Evolutionary conservation across 2,797 vertebrate species (phyloP), one percentile per base, ranked within the genome.

Genomic region (Spondyliosoma cantharus): DNA sequence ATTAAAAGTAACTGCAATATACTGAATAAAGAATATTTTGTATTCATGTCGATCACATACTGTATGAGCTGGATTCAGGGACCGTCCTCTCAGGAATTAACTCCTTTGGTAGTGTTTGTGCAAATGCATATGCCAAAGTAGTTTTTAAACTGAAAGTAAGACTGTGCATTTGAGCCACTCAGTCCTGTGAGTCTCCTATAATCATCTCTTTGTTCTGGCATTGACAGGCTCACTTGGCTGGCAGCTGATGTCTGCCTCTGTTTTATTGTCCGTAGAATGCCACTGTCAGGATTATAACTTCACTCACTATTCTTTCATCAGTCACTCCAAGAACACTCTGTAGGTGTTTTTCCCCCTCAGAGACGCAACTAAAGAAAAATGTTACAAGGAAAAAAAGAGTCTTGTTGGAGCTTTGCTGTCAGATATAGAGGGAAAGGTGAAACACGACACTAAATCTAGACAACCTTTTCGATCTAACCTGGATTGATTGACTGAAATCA

Each of bases 131-230:
- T 37, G 13, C 8, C 27, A 14, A 24, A 42, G 14, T 43, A 57
- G n/a, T 27, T 64, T 50, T 60, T 37, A 48, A 57, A 25, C 15
- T 5, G 1, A 61, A 27, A 53, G 50, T 57, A 65, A 74, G 29
- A 64, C 20, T 14, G 52, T 15, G 43, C 7, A 8, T 61, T 71
- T 67, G 12, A 54, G 37, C 58, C 42, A 42, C 58, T 58, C 50
- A 56, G 6, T 17, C 25, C 48, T 58, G 65, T 58, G 15, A 72
- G 32, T 37, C 61, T 65, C 48, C 57, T 49, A 16, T 70, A 70
- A 76, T 85, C 64, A 74, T 64, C 50, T 45, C 17, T 66, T 78
- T 76, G 60, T 71, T 86, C 53, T 78, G 61, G 62, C 68, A 66
- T 61, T 43, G 19, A 15, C 1, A 14, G 24, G 32, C 52, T 78